Evolutionary conservation across 2,888 invertebrate species (phyloP).

Genomic region (Eucriotettix oculatus): DNA sequence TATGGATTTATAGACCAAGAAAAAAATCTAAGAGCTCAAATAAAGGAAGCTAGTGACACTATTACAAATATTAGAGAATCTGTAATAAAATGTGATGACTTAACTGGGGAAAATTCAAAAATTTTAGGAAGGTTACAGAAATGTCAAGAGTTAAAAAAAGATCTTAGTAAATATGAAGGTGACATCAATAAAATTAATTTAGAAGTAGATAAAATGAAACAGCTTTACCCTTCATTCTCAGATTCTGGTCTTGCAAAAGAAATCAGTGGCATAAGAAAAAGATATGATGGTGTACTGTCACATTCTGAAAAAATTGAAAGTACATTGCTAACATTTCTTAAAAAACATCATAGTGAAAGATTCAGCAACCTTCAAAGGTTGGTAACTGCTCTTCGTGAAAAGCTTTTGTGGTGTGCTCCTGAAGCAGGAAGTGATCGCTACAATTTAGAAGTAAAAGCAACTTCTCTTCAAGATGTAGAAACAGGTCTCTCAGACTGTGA

Average conservation of each 20-base stretch:
- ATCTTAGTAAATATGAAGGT: conserved; percentile 49
- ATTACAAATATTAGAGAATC: conserved; percentile 62
- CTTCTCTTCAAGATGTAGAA: conserved; percentile 59
- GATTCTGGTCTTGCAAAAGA: conserved; percentile 68
- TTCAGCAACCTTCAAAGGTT: conserved; percentile 65
- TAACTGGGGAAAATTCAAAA: conserved; percentile 72
- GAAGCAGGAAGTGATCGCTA: conserved; percentile 81
- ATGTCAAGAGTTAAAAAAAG: conserved; percentile 52
- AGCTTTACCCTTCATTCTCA: conserved; percentile 58
- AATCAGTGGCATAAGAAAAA: conserved; percentile 63
- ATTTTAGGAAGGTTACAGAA: conserved; percentile 62
- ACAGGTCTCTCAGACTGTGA: conserved; percentile 55
- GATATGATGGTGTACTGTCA: conserved; percentile 57
- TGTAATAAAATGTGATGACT: conserved; percentile 76
- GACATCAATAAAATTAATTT: conserved; percentile 51
- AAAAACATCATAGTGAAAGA: conserved; percentile 76
- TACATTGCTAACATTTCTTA: conserved; percentile 61
- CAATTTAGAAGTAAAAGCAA: conserved; percentile 78
- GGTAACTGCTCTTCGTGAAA: conserved; percentile 67
- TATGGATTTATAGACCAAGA: conserved; percentile 59
- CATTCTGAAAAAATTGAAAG: conserved; percentile 68
- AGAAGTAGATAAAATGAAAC: conserved; percentile 51
- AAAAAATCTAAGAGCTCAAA: conserved; percentile 47
- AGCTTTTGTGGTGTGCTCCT: conserved; percentile 80
- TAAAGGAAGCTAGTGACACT: conserved; percentile 51